phyloP scores from a whole-genome alignment of 2,113 vertebrate species.

The Rafetus swinhoei region DNA sequence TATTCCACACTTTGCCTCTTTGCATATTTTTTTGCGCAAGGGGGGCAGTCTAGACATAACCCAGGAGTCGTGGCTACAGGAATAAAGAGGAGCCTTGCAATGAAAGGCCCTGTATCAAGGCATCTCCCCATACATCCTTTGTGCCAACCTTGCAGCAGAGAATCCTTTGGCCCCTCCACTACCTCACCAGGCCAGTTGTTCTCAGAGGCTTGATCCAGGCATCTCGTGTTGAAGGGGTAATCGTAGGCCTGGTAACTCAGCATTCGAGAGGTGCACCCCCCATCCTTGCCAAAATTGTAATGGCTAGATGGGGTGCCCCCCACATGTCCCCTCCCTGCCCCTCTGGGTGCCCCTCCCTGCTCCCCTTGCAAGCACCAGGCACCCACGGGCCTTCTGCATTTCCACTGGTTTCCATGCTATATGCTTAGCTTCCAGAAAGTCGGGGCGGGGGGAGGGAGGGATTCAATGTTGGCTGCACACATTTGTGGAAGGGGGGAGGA shows the following conservation, averaged over 20 bases:
- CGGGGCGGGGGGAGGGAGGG: background rate
- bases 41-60: too few species aligned
- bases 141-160: background rate
- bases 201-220: background rate
- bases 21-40: too few species aligned
- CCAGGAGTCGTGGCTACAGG: background rate
- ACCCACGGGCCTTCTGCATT: background rate
- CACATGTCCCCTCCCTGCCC: too few species aligned
- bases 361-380: too few species aligned
- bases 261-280: too few species aligned
- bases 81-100: background rate
- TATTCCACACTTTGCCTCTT: too few species aligned
- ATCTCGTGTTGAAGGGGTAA: background rate
- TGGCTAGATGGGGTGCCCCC: too few species aligned
- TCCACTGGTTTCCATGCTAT: background rate
- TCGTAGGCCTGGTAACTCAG: background rate
- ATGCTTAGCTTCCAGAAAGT: background rate
- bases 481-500: fast-evolving
- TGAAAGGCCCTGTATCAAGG: background rate
- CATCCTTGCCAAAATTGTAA: too few species aligned
- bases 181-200: background rate
- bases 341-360: too few species aligned
- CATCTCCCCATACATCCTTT: background rate
- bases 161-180: background rate
- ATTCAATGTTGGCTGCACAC: background rate